Conservation (phyloP, 23 tunicate species). For the Styela plicata region DNA sequence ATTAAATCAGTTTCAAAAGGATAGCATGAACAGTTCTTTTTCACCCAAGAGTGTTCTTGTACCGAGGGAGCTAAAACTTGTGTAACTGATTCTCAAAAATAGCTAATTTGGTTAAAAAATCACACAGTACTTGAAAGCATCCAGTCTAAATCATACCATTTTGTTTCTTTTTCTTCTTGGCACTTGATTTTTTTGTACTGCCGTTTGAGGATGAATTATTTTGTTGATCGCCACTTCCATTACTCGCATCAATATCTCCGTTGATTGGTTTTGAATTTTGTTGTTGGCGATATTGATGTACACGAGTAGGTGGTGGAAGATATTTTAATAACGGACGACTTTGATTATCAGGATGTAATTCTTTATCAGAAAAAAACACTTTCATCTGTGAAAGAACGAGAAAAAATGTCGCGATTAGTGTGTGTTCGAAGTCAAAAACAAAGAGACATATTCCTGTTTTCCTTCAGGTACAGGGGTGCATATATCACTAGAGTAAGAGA, state of each 20-base stretch:
- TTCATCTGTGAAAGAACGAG: slow-evolving; percentile 42
- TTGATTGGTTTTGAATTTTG: slow-evolving; percentile 14
- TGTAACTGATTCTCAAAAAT: too few species aligned
- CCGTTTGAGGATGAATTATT: background rate
- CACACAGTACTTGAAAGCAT: too few species aligned
- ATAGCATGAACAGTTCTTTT: too few species aligned
- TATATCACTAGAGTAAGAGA: too few species aligned
- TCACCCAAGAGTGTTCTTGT: too few species aligned
- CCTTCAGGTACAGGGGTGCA: too few species aligned
- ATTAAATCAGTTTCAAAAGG: too few species aligned
- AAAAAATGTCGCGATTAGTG: too few species aligned
- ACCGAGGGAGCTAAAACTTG: too few species aligned
- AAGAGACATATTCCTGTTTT: background rate
- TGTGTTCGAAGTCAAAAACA: background rate
- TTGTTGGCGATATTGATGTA: slow-evolving; percentile 39
- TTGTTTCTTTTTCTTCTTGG: slow-evolving; percentile 30
- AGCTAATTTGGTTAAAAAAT: too few species aligned
- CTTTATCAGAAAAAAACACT: slow-evolving; percentile 60
- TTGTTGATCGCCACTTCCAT: slow-evolving; percentile 2
- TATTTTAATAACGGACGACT: slow-evolving; percentile 66
- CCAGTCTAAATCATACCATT: too few species aligned
- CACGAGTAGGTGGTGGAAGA: slow-evolving; percentile 60
- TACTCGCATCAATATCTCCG: slow-evolving; percentile 22
- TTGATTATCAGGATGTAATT: slow-evolving; percentile 69
- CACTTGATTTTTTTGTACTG: background rate